Percentiles rank a stretch among this genome's conserved stretches.
Evolutionary conservation across 2,888 invertebrate species (phyloP).

Genomic region (Papilio demoleus): DNA sequence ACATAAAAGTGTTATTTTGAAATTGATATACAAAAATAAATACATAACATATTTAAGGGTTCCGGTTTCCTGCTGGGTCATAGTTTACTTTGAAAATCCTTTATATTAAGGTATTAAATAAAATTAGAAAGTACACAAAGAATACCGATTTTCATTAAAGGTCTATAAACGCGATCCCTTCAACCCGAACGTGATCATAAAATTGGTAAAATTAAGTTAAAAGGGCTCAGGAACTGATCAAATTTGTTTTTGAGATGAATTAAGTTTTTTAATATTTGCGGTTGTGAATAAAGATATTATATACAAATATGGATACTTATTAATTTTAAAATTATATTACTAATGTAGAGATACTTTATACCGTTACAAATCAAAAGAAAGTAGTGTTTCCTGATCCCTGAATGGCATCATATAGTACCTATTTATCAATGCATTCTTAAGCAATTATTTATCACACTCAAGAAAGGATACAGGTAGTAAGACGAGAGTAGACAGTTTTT

Average conservation of each 20-base stretch:
- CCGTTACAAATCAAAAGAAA: no score
- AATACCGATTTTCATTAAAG: slow-evolving; percentile 66
- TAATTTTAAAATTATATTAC: no score
- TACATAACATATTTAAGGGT: not conserved
- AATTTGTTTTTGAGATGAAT: slow-evolving; percentile 21
- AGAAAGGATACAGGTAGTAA: no score
- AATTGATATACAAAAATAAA: not conserved
- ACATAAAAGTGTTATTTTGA: no score
- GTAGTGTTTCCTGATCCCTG: no score
- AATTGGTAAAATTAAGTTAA: slow-evolving; percentile 26
- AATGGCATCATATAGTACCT: no score
- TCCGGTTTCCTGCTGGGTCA: not conserved
- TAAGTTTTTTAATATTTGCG: slow-evolving; percentile 11
- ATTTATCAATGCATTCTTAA: no score
- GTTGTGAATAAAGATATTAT: not conserved
- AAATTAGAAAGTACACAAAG: slow-evolving; percentile 21
- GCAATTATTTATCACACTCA: no score
- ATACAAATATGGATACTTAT: no score
- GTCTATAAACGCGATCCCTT: slow-evolving; percentile 69
- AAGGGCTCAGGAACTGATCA: slow-evolving; percentile 4
- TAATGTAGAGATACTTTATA: no score
- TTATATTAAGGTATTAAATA: slow-evolving; percentile 17
- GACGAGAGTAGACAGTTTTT: no score
- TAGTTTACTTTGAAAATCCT: not conserved
- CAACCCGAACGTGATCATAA: slow-evolving; percentile 33